A percentile compares a stretch with the other conserved stretches of the same genome.
These are phyloP conservation scores for Chaenodraco wilsoni DNA, from an alignment of 2,797 vertebrate species.

Conservation along the genomic window DNA sequence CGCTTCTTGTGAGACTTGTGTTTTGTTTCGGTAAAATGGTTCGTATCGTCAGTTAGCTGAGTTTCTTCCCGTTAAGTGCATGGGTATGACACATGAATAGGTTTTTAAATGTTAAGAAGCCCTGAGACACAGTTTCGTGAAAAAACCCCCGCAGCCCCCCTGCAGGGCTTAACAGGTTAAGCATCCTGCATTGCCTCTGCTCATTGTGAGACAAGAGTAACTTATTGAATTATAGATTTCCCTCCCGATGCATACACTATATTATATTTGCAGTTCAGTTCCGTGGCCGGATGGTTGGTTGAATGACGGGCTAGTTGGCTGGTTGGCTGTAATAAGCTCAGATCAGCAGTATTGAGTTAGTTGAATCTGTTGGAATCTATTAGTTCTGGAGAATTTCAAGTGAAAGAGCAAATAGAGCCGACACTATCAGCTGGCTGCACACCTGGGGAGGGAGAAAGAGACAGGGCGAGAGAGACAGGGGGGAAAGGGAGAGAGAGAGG, in stretches of 20 bases:
- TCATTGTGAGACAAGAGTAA: conserved; percentile 35
- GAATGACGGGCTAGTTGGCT: conserved; percentile 58
- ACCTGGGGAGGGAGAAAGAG: conserved; percentile 66
- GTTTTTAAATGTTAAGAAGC: too few species aligned
- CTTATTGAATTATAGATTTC: conserved; percentile 35
- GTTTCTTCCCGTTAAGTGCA: too few species aligned
- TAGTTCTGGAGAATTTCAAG: conserved; percentile 77
- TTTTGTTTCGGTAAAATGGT: too few species aligned
- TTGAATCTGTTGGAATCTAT: conserved; percentile 74
- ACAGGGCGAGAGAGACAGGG: conserved; percentile 38
- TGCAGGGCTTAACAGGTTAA: neutral
- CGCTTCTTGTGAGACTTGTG: too few species aligned
- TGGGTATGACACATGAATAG: too few species aligned
- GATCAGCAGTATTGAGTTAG: conserved; percentile 73
- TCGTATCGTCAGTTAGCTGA: too few species aligned
- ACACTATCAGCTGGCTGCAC: conserved; percentile 79
- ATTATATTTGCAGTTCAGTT: conserved; percentile 43
- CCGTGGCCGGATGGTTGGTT: conserved; percentile 38
- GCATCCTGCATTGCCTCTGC: conserved; percentile 28
- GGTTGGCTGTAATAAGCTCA: conserved; percentile 62
- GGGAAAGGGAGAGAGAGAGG: conserved; percentile 43
- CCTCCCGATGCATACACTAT: conserved; percentile 34
- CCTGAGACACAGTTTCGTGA: too few species aligned
- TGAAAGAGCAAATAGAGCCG: conserved; percentile 71
- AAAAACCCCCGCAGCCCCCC: too few species aligned